Evolutionary conservation across 1,140 invertebrate species (phyloP).

Genomic region (Lasaia peninsularis): DNA sequence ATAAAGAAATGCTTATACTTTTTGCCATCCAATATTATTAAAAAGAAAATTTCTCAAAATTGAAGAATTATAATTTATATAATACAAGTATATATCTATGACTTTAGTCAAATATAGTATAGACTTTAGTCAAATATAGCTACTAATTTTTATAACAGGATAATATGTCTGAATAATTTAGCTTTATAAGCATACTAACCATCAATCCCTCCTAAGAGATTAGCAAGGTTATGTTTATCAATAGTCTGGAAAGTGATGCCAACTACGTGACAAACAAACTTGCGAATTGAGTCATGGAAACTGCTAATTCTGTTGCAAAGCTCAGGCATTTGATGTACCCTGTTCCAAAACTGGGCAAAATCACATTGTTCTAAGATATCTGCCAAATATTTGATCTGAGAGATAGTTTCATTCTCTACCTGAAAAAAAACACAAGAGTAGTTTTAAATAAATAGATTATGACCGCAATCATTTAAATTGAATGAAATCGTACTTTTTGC

Average conservation of each 20-base stretch:
- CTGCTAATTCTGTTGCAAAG: conserved; percentile 88
- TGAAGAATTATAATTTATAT: too few species aligned
- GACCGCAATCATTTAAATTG: too few species aligned
- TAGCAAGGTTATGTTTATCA: conserved; percentile 87
- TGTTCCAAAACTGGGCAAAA: conserved; percentile 93
- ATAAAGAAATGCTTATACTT: too few species aligned
- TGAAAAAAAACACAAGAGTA: conserved; percentile 65
- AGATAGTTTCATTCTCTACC: conserved; percentile 90
- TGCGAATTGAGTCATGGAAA: conserved; percentile 96
- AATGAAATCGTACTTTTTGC: too few species aligned
- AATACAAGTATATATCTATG: too few species aligned
- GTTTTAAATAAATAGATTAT: too few species aligned
- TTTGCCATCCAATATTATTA: too few species aligned
- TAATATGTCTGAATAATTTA: too few species aligned
- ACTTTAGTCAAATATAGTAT: too few species aligned
- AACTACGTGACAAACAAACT: conserved; percentile 98
- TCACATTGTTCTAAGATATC: conserved; percentile 95
- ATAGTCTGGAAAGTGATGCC: conserved; percentile 98
- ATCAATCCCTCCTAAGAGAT: conserved; percentile 92
- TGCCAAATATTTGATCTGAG: conserved; percentile 92
- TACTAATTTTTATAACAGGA: too few species aligned
- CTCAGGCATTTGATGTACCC: conserved; percentile 84
- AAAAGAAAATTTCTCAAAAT: too few species aligned
- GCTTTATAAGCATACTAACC: conserved; percentile 69
- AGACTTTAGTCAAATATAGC: too few species aligned